Evolutionary conservation across 2,113 vertebrate species (phyloP).

Genomic region (Paratilapia polleni): DNA sequence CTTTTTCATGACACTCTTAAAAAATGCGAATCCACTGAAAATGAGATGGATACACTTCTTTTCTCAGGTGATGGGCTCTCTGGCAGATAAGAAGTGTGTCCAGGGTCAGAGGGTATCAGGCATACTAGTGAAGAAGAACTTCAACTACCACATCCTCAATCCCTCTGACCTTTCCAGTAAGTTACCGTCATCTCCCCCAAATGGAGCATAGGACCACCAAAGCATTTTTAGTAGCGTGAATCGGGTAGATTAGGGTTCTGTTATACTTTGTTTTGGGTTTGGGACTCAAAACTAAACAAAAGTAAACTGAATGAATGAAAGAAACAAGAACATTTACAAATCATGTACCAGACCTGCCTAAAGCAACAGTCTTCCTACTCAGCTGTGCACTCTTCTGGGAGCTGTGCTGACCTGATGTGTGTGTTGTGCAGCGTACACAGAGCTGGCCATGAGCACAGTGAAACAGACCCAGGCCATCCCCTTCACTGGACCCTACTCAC

Average conservation of each 20-base stretch:
- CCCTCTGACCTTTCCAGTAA: slow-evolving; percentile 96
- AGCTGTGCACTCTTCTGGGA: background rate
- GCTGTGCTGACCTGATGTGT: background rate
- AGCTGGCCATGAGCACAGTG: slow-evolving; percentile 96
- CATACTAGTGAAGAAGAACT: slow-evolving; percentile 98
- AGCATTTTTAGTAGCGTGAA: background rate
- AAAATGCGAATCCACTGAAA: background rate
- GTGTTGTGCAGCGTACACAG: slow-evolving; percentile 88
- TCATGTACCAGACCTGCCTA: background rate
- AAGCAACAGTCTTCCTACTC: background rate
- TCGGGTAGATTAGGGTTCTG: background rate
- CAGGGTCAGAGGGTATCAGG: slow-evolving; percentile 96
- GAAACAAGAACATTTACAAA: background rate
- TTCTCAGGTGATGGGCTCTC: slow-evolving; percentile 93
- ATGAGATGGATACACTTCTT: background rate
- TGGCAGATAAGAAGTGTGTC: slow-evolving; percentile 93
- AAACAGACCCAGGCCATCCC: slow-evolving; percentile 96
- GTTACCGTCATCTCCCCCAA: slow-evolving; percentile 41
- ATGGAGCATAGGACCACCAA: background rate
- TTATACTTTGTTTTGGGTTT: background rate
- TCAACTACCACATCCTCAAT: slow-evolving; percentile 98
- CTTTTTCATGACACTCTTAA: background rate
- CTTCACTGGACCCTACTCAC: slow-evolving; percentile 90
- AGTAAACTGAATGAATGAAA: background rate
- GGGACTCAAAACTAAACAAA: background rate